phyloP scores from a whole-genome alignment of 2,797 vertebrate species.

The Sarcoramphus papa region DNA sequence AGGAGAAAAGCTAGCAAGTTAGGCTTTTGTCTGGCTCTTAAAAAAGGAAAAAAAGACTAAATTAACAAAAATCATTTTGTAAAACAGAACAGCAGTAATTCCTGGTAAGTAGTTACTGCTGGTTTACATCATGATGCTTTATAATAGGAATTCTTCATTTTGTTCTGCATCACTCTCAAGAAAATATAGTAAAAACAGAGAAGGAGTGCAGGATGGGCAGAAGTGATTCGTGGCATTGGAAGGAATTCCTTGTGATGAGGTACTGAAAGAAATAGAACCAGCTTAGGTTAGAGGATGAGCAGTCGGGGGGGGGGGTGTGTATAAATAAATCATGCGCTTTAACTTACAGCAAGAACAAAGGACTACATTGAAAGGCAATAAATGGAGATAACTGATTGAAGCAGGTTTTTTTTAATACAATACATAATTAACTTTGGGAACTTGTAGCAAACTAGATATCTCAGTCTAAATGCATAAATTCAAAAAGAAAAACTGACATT shows the following conservation, averaged over 20 bases:
- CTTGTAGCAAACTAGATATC: neutral
- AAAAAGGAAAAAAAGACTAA: neutral
- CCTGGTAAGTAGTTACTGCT: neutral
- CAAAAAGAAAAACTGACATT: neutral
- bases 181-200: neutral
- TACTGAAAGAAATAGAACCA: neutral
- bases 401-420: neutral
- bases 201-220: neutral
- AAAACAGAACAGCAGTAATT: neutral
- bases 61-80: neutral
- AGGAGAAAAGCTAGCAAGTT: neutral
- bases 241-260: neutral
- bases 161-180: neutral
- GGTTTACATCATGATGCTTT: neutral
- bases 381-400: neutral
- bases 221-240: neutral
- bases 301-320: neutral
- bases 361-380: neutral
- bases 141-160: neutral
- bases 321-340: neutral
- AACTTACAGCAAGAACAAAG: neutral
- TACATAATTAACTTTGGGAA: neutral
- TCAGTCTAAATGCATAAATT: neutral
- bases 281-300: neutral
- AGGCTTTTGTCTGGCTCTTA: neutral